A percentile compares a stretch with the other conserved stretches of the same genome.
Evolutionary conservation across 2,888 invertebrate genomes (phyloP).

Genomic region (Drosophila stalkeri): DNA sequence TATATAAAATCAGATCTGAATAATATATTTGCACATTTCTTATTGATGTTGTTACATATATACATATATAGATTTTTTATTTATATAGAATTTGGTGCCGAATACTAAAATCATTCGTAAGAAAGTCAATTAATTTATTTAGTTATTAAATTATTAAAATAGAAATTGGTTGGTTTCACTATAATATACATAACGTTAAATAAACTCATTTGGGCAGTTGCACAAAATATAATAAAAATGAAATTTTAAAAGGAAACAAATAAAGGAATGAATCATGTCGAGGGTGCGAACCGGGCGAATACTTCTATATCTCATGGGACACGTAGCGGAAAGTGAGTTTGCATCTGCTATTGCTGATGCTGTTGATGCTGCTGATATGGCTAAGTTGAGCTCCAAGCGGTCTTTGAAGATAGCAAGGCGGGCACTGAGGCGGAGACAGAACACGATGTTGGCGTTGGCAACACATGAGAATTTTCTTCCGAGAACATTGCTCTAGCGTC

Average conservation of each 20-base stretch:
- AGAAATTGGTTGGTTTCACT: too few relatives aligned
- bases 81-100: too few relatives aligned
- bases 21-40: too few relatives aligned
- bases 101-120: too few relatives aligned
- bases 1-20: too few relatives aligned
- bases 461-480: constrained; percentile 65
- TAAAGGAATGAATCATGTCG: background rate
- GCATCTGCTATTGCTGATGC: constrained; percentile 19
- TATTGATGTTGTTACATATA: too few relatives aligned
- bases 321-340: constrained; percentile 54
- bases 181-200: too few relatives aligned
- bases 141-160: too few relatives aligned
- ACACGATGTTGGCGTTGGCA: constrained; percentile 34
- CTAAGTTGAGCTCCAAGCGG: constrained; percentile 27
- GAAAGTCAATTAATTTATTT: too few relatives aligned
- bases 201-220: background rate
- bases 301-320: constrained; percentile 25
- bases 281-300: background rate
- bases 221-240: background rate
- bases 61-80: too few relatives aligned
- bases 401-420: constrained; percentile 46
- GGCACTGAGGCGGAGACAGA: constrained; percentile 10
- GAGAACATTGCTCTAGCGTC: constrained; percentile 61
- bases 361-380: constrained; percentile 1
- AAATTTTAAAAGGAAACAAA: background rate